These are phyloP conservation scores for Lasioglossum marginatum DNA, from an alignment of 2,888 invertebrate genomes.

Conservation along the genomic window DNA sequence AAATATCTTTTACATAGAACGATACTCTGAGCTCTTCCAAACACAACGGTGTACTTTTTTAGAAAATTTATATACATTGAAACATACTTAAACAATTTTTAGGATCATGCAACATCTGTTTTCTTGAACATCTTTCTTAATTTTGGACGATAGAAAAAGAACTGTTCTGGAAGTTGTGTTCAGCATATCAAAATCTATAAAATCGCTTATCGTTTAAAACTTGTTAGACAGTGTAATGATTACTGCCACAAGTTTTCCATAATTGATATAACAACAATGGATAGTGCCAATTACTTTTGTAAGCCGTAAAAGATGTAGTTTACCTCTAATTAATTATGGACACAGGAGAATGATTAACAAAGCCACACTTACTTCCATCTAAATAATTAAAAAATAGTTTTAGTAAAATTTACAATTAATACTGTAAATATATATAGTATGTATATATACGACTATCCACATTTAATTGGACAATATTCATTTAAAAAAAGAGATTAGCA, in stretches of 20 bases:
- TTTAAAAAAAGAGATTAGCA: slow-evolving; percentile 18
- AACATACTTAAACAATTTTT: background rate
- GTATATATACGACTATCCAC: slow-evolving; percentile 7
- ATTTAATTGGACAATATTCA: slow-evolving; percentile 4
- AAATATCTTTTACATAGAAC: no score
- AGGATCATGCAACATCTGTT: background rate
- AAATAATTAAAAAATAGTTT: background rate
- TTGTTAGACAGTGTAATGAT: background rate
- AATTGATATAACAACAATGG: slow-evolving; percentile 15
- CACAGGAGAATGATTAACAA: background rate
- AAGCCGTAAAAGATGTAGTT: slow-evolving; percentile 17
- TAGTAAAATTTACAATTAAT: slow-evolving; percentile 23
- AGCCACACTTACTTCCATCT: slow-evolving; percentile 12
- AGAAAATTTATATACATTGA: background rate
- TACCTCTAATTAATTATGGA: slow-evolving; percentile 25
- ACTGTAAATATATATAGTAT: background rate
- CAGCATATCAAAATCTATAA: background rate
- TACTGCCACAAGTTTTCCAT: slow-evolving; percentile 2
- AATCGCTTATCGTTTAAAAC: background rate
- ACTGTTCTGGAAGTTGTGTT: background rate
- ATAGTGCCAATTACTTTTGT: slow-evolving; percentile 47
- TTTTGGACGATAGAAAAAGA: background rate
- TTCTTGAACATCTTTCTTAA: background rate
- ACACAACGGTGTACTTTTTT: no score
- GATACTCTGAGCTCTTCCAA: no score